Evolutionary conservation across 2,797 vertebrate species (phyloP).

Genomic region (Strix occidentalis): DNA sequence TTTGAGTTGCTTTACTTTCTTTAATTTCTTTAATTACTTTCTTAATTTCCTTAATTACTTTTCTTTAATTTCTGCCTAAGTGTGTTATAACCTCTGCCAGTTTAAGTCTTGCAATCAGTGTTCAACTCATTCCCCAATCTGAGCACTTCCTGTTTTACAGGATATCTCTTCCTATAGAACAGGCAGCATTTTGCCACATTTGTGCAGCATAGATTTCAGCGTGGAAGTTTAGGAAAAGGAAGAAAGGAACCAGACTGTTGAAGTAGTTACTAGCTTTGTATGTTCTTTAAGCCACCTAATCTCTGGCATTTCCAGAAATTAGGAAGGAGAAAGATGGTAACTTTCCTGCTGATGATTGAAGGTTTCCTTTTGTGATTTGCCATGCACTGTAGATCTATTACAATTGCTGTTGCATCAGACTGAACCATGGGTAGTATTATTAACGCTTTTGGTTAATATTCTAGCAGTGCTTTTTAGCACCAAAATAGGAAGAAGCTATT

Average conservation of each 20-base stretch:
- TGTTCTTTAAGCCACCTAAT: background rate
- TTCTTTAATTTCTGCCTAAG: background rate
- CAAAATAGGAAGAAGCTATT: background rate
- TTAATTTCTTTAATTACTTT: background rate
- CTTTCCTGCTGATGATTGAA: background rate
- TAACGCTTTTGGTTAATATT: background rate
- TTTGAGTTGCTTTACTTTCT: background rate
- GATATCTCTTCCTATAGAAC: background rate
- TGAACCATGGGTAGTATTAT: background rate
- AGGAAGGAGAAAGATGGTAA: background rate
- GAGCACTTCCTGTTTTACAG: background rate
- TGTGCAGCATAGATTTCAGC: background rate
- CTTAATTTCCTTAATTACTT: background rate
- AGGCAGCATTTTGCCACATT: background rate
- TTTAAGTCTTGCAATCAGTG: background rate
- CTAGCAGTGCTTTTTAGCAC: background rate
- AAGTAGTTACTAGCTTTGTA: background rate
- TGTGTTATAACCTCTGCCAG: background rate
- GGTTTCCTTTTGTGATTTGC: background rate
- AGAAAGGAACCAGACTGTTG: background rate
- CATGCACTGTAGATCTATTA: background rate
- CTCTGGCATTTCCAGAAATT: background rate
- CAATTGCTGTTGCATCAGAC: background rate
- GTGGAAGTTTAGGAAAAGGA: background rate
- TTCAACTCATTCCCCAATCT: background rate